Evolutionary conservation across 2,113 vertebrate genomes (phyloP).

Genomic region (Gambusia affinis): DNA sequence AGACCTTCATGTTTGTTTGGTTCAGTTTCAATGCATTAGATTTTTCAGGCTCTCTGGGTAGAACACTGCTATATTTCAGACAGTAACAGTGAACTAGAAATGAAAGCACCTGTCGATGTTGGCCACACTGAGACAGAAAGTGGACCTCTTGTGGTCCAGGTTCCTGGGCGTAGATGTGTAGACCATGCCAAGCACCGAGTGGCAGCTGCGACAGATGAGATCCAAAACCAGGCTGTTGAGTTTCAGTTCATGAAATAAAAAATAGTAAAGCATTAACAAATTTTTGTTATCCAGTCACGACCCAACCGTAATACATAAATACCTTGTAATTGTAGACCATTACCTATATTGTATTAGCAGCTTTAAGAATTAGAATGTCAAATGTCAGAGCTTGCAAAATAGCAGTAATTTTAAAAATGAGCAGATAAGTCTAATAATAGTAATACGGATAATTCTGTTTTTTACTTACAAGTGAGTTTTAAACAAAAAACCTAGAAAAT

Average conservation of each 20-base stretch:
- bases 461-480: not conserved
- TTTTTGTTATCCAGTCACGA: not conserved
- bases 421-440: not conserved
- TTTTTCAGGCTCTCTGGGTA: not conserved
- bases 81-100: not conserved
- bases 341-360: not conserved
- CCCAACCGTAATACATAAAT: not conserved
- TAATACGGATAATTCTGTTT: not conserved
- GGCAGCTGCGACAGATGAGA: conserved; percentile 73
- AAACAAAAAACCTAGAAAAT: not conserved
- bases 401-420: not conserved
- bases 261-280: not conserved
- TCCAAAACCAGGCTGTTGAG: conserved; percentile 66
- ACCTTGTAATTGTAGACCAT: not conserved
- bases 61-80: not conserved
- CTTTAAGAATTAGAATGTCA: not conserved
- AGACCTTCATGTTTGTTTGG: not conserved
- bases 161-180: conserved; percentile 76
- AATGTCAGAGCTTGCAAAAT: not conserved
- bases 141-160: conserved; percentile 77
- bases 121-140: conserved; percentile 73
- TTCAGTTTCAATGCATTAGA: not conserved
- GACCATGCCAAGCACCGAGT: conserved; percentile 70
- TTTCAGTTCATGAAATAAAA: not conserved
- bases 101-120: conserved; percentile 74